Base-by-base conservation (phyloP, 2,888 invertebrate species). In the Germaria angustata region DNA sequence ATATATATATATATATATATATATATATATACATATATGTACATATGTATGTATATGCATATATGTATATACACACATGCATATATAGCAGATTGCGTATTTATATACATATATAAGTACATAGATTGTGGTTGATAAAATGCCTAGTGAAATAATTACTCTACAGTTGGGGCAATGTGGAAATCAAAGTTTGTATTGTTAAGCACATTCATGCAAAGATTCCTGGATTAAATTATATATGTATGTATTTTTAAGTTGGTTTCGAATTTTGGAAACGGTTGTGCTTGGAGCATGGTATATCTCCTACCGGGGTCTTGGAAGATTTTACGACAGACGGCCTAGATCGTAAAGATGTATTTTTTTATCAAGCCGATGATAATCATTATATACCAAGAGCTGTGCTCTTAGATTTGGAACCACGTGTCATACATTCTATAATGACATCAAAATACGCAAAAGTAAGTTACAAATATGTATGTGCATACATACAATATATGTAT, bases 91-190 rank as follows among this genome's bases (percentile, higher is more conserved):
- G n/a, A n/a, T n/a, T n/a, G n/a, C n/a, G n/a, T n/a, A n/a, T n/a
- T n/a, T n/a, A n/a, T n/a, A n/a, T n/a, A n/a, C n/a, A n/a, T n/a
- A n/a, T n/a, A n/a, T n/a, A n/a, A n/a, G n/a, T n/a, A n/a, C n/a
- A n/a, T n/a, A n/a, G n/a, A n/a, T n/a, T n/a, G n/a, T n/a, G n/a
- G n/a, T n/a, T n/a, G n/a, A n/a, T 11, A 75, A 77, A 1, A 84
- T 99, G 99, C 98, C 99, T 78, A 97, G 98, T 92, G 99, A 99
- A 95, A 98, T 99, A 94, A 99, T 99, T 91, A 99, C 98, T n/a
- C 92, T 99, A 73, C 99, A 99, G 91, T 93, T 99, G 77, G 99
- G 99, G 88, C 99, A 99, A 92, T 99, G 99, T 90, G 99, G 99
- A 85, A 99, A 99, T 92, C 99, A 99, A 92, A 98, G 98, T 98